phyloP scores from a whole-genome alignment of 2,797 vertebrate genomes.

The Danio jaintianensis region DNA sequence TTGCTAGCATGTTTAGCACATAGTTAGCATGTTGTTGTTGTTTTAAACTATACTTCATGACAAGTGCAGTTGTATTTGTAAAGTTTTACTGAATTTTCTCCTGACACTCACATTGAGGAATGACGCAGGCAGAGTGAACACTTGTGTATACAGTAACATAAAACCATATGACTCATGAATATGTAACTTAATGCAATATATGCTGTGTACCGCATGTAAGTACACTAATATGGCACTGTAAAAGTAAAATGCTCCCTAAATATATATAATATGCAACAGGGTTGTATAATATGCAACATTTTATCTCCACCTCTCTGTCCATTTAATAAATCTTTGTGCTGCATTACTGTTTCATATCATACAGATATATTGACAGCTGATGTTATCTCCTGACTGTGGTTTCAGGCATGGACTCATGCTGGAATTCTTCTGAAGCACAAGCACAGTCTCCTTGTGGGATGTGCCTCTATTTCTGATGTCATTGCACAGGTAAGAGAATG shows the following conservation, averaged over 20 bases:
- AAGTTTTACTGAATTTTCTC: background rate
- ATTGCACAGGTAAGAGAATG: slow-evolving; percentile 88
- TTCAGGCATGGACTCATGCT: slow-evolving; percentile 97
- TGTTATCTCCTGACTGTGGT: background rate
- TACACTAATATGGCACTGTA: background rate
- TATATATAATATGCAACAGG: background rate
- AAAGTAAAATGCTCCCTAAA: background rate
- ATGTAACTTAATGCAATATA: background rate
- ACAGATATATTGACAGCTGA: background rate
- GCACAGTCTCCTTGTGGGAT: slow-evolving; percentile 96
- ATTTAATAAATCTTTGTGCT: background rate
- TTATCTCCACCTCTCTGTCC: background rate
- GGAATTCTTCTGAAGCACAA: slow-evolving; percentile 99
- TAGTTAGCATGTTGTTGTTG: too few species aligned
- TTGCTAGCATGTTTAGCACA: too few species aligned
- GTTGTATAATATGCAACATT: too few species aligned
- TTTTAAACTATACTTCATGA: too few species aligned
- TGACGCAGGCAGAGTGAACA: background rate
- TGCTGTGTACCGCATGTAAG: background rate
- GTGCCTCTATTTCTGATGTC: slow-evolving; percentile 98
- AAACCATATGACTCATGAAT: background rate
- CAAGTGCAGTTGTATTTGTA: too few species aligned
- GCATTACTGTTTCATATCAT: background rate
- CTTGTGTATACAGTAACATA: background rate
- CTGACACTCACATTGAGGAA: too few species aligned